Base-by-base conservation (phyloP, 2,888 invertebrate genomes). In the Drosophila prostipennis region DNA sequence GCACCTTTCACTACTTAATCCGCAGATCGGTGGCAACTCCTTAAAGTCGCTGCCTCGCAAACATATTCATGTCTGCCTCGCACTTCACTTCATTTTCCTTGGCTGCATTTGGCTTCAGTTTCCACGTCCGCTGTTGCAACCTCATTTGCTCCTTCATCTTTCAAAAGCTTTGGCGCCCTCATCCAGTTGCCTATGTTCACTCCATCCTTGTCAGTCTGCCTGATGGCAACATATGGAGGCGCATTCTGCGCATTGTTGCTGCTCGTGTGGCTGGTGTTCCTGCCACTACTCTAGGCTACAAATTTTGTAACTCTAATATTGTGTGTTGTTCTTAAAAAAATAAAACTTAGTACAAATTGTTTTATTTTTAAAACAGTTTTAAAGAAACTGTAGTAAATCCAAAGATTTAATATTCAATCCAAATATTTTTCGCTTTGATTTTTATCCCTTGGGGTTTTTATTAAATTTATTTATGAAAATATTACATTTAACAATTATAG, bases 121-220 rank as follows among this genome's bases (percentile, higher is more conserved):
- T 26, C 14, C 59, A 56, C 57, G 56, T 54, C 19, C 45, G 56
- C 69, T 56, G 34, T 55, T 67, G 70, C 67, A 68, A 71, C 69
- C 72, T 59, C 71, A 69, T 70, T 69, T 72, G 72, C 46, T 69
- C 40, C 61, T 42, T 59, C 61, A 72, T 39, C 72, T 71, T 69
- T 69, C 69, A 53, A 34, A 39, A 39, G 71, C 51, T 19, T 45
- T 13, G 51, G 43, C 43, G 48, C 42, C 60, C 52, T 55, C 64
- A 64, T 65, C 48, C 48, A 48, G 49, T 68, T 14, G 57, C 57
- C 57, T 58, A 57, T 57, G 57, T 32, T 53, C 51, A 59, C 82
- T 80, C 68, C 70, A 85, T 85, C 79, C 85, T 79, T 64, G 85
- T 80, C 85, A 81, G 69, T 67, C 57, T 48, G 70, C 39, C 65